Conservation (phyloP, 2,113 vertebrate genomes). For the Eurypyga helias region DNA sequence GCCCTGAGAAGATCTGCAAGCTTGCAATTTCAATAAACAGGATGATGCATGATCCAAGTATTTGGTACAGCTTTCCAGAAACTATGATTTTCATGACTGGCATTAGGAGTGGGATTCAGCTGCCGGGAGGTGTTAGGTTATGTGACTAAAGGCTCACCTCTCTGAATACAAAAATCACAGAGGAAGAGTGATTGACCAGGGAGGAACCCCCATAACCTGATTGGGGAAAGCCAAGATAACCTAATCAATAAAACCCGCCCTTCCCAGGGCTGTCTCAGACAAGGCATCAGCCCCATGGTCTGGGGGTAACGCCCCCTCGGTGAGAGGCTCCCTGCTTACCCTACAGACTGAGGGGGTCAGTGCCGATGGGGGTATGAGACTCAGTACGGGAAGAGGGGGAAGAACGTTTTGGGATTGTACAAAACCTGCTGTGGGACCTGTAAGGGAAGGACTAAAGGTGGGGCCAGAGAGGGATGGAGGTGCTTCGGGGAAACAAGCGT, state of each 20-base stretch:
- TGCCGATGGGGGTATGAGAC: fast-evolving
- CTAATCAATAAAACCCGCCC: not conserved
- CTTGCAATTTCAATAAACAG: not conserved
- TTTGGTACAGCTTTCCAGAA: not conserved
- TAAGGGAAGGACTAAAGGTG: not conserved
- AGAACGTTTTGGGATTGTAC: not conserved
- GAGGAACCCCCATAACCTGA: not conserved
- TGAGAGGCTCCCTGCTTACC: fast-evolving
- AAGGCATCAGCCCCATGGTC: not conserved
- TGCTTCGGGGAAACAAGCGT: not conserved
- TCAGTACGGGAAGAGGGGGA: not conserved
- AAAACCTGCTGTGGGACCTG: not conserved
- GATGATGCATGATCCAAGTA: not conserved
- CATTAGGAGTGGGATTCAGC: not conserved
- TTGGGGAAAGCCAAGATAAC: not conserved
- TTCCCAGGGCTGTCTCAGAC: not conserved
- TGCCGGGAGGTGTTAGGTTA: not conserved
- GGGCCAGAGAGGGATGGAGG: not conserved
- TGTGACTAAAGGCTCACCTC: not conserved
- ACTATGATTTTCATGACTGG: not conserved
- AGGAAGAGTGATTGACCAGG: not conserved
- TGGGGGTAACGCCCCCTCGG: not conserved
- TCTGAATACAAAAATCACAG: not conserved
- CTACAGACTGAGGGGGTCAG: not conserved
- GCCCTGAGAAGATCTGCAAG: not conserved